Conservation (phyloP, 1,140 invertebrate genomes). For the Cyclargus thomasi region DNA sequence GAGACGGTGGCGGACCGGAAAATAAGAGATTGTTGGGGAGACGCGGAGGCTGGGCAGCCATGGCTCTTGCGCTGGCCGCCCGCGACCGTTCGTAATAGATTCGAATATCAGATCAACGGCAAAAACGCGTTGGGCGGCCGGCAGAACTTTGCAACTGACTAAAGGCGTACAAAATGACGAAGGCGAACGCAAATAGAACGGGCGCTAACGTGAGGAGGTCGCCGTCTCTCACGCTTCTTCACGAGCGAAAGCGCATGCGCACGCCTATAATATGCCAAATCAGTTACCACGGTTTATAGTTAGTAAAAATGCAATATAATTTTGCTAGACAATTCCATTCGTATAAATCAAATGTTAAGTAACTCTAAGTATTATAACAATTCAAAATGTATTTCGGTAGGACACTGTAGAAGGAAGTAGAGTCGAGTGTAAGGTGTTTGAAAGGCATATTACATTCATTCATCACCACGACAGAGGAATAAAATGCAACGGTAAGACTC, state of each 20-base stretch:
- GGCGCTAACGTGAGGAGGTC: constrained; percentile 70
- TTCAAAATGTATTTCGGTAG: constrained; percentile 44
- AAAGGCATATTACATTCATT: constrained; percentile 45
- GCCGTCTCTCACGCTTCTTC: constrained; percentile 70
- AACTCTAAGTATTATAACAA: constrained; percentile 35
- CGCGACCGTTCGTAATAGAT: constrained; percentile 44
- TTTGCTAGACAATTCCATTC: not conserved
- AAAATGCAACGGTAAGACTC: constrained; percentile 51
- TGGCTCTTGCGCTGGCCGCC: constrained; percentile 56
- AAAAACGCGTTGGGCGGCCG: constrained; percentile 64
- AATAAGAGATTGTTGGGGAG: constrained; percentile 61
- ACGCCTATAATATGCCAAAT: constrained; percentile 64
- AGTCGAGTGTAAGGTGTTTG: constrained; percentile 48
- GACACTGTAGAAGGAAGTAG: constrained; percentile 47
- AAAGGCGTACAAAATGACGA: constrained; percentile 67
- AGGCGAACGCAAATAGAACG: constrained; percentile 71
- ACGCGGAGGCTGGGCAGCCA: constrained; percentile 71
- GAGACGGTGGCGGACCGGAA: constrained; percentile 50
- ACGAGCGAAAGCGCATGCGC: constrained; percentile 70
- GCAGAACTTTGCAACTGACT: constrained; percentile 69
- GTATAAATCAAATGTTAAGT: constrained; percentile 41
- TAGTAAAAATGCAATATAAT: not conserved
- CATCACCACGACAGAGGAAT: constrained; percentile 43
- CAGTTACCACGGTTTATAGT: constrained; percentile 53
- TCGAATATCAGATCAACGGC: constrained; percentile 50